phyloP scores from a whole-genome alignment of 2,113 vertebrate species.

The Mustela nigripes region DNA sequence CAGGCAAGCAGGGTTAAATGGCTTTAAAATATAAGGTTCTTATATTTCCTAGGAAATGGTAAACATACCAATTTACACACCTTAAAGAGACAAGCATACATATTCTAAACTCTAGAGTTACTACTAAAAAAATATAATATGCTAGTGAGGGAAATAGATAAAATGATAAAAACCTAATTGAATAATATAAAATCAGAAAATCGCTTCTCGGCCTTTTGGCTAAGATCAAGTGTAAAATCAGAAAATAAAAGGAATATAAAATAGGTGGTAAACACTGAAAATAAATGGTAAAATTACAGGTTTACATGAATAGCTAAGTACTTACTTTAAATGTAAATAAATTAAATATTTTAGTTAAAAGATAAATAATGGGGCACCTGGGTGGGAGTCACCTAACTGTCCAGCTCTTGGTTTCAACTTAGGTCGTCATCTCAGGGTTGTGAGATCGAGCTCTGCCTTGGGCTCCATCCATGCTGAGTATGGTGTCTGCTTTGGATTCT shows the following conservation, averaged over 20 bases:
- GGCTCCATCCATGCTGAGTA: too few relatives aligned
- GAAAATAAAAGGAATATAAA: background rate
- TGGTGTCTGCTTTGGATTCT: too few relatives aligned
- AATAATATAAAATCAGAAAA: background rate
- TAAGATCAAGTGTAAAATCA: too few relatives aligned
- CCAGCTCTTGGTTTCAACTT: too few relatives aligned
- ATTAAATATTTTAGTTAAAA: background rate
- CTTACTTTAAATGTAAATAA: background rate
- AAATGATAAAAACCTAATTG: background rate
- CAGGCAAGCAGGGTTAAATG: background rate
- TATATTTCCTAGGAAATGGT: background rate
- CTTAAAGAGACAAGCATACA: background rate
- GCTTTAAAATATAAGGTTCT: background rate
- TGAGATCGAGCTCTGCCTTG: too few relatives aligned
- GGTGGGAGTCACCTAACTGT: too few relatives aligned
- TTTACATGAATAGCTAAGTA: background rate
- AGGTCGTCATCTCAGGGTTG: too few relatives aligned
- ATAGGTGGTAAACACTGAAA: background rate
- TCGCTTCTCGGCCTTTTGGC: too few relatives aligned
- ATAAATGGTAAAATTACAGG: background rate
- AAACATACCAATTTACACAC: background rate
- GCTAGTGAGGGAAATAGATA: background rate
- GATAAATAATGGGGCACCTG: background rate
- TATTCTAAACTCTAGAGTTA: background rate
- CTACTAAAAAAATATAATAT: background rate